Conservation (phyloP, 2,888 invertebrate species). For the Sipha maydis region DNA sequence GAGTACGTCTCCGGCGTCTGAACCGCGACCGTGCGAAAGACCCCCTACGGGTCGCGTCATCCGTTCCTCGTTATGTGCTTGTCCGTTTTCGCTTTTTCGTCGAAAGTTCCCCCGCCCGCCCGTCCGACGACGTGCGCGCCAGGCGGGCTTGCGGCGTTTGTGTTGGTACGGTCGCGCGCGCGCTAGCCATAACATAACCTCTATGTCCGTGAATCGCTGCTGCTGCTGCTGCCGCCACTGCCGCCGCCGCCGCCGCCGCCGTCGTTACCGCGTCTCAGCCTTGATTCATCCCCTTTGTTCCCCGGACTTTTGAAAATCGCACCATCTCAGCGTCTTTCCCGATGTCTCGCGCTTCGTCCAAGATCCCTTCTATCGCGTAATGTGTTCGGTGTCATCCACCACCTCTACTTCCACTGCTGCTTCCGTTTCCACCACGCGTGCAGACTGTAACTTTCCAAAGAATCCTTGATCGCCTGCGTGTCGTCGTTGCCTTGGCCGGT, state of each 20-base stretch:
- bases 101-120: conserved; percentile 23
- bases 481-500: neutral
- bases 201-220: conserved; percentile 38
- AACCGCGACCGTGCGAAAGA: neutral
- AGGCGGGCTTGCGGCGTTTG: conserved; percentile 51
- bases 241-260: conserved; percentile 22
- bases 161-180: conserved; percentile 55
- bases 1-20: neutral
- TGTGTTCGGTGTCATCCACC: neutral
- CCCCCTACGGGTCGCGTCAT: neutral
- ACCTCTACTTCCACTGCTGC: neutral
- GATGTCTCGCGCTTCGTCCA: neutral
- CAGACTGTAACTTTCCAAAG: neutral
- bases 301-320: conserved; percentile 34
- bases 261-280: conserved; percentile 40
- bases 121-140: neutral
- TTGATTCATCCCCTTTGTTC: conserved; percentile 45
- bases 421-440: neutral
- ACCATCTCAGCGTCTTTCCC: neutral
- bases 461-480: neutral
- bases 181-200: conserved; percentile 60
- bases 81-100: neutral
- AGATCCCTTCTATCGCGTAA: neutral
- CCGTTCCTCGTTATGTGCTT: no score
- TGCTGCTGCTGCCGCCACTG: neutral